Percentiles rank a stretch among this genome's conserved stretches.
Evolutionary conservation across 2,113 vertebrate species (phyloP).

Genomic region (Dryoscopus gambensis): DNA sequence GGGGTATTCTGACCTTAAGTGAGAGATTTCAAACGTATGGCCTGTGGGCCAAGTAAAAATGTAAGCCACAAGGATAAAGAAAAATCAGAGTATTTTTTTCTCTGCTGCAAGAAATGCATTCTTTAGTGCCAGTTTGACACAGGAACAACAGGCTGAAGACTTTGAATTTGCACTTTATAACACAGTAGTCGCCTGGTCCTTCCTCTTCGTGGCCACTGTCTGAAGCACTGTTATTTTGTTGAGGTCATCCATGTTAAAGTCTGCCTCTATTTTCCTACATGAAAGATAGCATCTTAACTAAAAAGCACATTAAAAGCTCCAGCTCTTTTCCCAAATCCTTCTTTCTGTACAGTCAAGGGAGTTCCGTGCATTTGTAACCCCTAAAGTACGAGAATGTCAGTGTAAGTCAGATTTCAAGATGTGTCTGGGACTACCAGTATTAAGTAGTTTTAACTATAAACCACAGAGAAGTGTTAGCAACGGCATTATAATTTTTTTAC

Average conservation of each 20-base stretch:
- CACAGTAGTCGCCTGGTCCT: neutral
- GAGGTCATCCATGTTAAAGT: neutral
- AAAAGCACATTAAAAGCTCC: neutral
- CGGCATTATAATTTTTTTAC: neutral
- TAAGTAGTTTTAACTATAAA: neutral
- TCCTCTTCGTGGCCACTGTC: neutral
- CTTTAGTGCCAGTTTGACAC: neutral
- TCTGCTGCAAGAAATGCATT: neutral
- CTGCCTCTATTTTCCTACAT: neutral
- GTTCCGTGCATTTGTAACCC: neutral
- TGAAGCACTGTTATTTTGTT: neutral
- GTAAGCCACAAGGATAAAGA: neutral
- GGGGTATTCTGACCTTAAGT: slow-evolving; percentile 40
- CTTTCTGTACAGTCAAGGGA: neutral
- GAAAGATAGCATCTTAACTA: neutral
- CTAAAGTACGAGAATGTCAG: neutral
- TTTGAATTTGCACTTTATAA: neutral
- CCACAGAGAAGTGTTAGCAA: neutral
- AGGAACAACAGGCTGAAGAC: neutral
- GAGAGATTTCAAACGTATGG: neutral
- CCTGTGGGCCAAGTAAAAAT: neutral
- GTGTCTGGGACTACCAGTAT: neutral
- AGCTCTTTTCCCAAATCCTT: neutral
- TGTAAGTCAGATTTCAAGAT: neutral
- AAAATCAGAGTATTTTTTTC: neutral